These are phyloP conservation scores for Cyclopterus lumpus DNA, from an alignment of 2,797 vertebrate genomes.

Conservation along the genomic window DNA sequence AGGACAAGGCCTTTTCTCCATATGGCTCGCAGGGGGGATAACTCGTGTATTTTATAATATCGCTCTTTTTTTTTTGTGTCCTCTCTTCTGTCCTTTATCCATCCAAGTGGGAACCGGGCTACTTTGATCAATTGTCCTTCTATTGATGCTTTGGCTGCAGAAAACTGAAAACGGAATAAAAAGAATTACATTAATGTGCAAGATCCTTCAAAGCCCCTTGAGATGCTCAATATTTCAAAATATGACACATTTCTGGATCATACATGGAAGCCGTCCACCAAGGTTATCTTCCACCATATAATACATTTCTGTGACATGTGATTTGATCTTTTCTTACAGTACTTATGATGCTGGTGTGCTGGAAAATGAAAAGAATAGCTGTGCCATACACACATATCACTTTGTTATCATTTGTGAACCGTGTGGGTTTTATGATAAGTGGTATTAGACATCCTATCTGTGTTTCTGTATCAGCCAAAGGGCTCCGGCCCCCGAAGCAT, in stretches of 20 bases:
- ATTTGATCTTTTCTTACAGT: slow-evolving; percentile 51
- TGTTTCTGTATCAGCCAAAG: slow-evolving; percentile 30
- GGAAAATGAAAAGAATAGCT: slow-evolving; percentile 51
- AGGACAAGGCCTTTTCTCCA: slow-evolving; percentile 65
- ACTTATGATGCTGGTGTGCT: slow-evolving; percentile 12
- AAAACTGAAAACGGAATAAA: not conserved
- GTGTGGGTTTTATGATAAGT: slow-evolving; percentile 44
- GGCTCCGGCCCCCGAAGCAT: slow-evolving; percentile 28
- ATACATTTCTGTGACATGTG: slow-evolving; percentile 30
- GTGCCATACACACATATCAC: slow-evolving; percentile 37
- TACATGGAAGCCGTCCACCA: slow-evolving; percentile 18
- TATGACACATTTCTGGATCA: slow-evolving; percentile 18
- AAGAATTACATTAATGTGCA: slow-evolving; percentile 1
- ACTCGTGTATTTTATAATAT: slow-evolving; percentile 56
- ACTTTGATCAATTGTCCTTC: slow-evolving; percentile 11
- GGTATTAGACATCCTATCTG: slow-evolving; percentile 44
- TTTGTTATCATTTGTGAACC: slow-evolving; percentile 46
- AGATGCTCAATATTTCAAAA: slow-evolving; percentile 28
- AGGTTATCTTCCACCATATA: slow-evolving; percentile 38
- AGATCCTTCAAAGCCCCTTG: too few species aligned
- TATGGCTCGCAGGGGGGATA: slow-evolving; percentile 50
- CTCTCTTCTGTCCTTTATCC: slow-evolving; percentile 33
- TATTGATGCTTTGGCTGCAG: not conserved
- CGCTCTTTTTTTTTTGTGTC: slow-evolving; percentile 40
- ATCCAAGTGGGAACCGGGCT: slow-evolving; percentile 5